Base-by-base conservation (phyloP, 2,888 invertebrate genomes). In the Liposcelis brunnea region DNA sequence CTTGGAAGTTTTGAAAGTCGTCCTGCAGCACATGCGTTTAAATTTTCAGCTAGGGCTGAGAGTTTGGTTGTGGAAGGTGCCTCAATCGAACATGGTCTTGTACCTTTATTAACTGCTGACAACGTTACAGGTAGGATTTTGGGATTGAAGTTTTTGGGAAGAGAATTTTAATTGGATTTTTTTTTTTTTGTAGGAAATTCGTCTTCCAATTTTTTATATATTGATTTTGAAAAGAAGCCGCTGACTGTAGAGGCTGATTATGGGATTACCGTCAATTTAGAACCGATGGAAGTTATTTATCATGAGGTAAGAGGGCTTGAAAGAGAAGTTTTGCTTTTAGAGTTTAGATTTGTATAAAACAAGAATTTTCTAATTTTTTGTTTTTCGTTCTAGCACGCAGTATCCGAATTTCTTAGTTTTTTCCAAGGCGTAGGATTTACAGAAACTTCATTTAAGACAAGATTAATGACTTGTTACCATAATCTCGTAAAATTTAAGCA, bases 21-120 rank as follows among this genome's bases (percentile, higher is more conserved):
- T 56, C 76, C 80, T 2, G 71, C 74, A 1, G 71, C 74, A 12
- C 70, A 71, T 51, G 77, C 79, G 7, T 77, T 74, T 55, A 79
- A 79, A 66, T 50, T 80, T 18, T 77, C 79, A 42, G 71, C 74
- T 2, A 66, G 80, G 44, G 73, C 82, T 8, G 84, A 85, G 59
- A 81, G 80, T 56, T 68, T 84, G 49, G 75, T 81, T 1, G 62
- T 83, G 5, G 84, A 85, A 62, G 84, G 82, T 0, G 71, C 75
- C 2, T 77, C 76, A 4, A 65, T 74, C 0, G 81, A 81, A 49
- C 78, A 80, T 48, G 80, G 81, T 49, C 62, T 83, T 26, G 74
- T 79, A 5, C 77, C 83, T 0, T 63, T 84, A 6, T 61, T 82
- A 42, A 72, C 74, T 1, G 74, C 75, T 2, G 74, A 76, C 60